Evolutionary conservation across 2,888 invertebrate genomes (phyloP), one percentile per base, ranked within the genome.

Genomic region (Lottia scabra): DNA sequence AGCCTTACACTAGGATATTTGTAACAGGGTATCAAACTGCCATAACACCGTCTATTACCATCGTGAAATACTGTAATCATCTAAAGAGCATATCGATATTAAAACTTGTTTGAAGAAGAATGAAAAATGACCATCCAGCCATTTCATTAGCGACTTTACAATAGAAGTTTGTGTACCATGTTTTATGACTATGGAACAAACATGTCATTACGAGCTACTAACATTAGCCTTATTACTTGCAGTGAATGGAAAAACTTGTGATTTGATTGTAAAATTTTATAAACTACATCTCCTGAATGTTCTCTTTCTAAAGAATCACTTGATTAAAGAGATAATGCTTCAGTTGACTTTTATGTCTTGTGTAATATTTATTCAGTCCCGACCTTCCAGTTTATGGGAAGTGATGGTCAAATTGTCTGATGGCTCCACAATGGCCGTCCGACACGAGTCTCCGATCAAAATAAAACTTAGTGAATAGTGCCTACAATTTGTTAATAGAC

Each of bases 321-420:
- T 56, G 56, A 56, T 56, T 56, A 56, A 56, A 56, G 56, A 56
- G 56, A 56, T 56, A 56, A 56, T 56, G 56, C 56, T 56, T 10
- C 13, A 56, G 56, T 56, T 23, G 56, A 56, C 56, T 56, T 56
- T 56, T 56, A 56, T 56, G 19, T 56, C 56, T 56, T 56, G 56
- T 56, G 56, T 56, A 56, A 56, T 56, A 56, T 56, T 56, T 56
- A 56, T 56, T 56, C 23, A 56, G 56, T 56, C 56, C 23, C 56
- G 23, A 19, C 56, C 56, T 19, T 56, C 56, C 56, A 56, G 19
- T 56, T 56, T 56, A 56, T 56, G 56, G 23, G 23, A 56, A 56
- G 56, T 23, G 56, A 56, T 56, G 56, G 56, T 56, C 56, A 56
- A 56, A 56, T 56, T 56, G 56, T 19, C 56, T 56, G 56, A 56